These are phyloP conservation scores for Amphiprion percula DNA, from an alignment of 2,113 vertebrate species.

Conservation along the genomic window DNA sequence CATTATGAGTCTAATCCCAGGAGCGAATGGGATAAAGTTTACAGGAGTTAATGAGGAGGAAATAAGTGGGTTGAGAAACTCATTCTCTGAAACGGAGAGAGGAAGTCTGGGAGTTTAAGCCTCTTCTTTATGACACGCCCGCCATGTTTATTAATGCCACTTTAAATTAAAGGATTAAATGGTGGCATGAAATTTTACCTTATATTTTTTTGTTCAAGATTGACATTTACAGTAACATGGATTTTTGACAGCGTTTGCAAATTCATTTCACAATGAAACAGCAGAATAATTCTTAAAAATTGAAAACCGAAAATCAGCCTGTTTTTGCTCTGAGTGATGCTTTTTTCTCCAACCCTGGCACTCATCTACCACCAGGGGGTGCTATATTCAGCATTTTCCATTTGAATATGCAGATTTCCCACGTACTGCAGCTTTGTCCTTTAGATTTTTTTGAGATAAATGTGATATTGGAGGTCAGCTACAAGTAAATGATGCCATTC, in stretches of 20 bases:
- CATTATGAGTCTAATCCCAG: slow-evolving; percentile 67
- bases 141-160: neutral
- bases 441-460: neutral
- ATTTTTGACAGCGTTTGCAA: no score
- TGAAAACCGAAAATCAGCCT: no score
- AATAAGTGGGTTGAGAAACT: slow-evolving; percentile 63
- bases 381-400: slow-evolving; percentile 3
- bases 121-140: neutral
- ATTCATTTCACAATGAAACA: no score
- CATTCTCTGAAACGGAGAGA: slow-evolving; percentile 38
- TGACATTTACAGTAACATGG: no score
- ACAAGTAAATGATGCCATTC: neutral
- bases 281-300: no score
- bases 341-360: no score
- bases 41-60: slow-evolving; percentile 70
- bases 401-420: neutral
- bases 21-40: slow-evolving; percentile 62
- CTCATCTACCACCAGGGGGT: slow-evolving; percentile 34
- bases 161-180: neutral
- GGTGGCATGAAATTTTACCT: neutral
- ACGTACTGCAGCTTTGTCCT: no score
- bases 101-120: slow-evolving; percentile 45
- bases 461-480: slow-evolving; percentile 1
- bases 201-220: neutral
- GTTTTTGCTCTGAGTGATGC: neutral